Evolutionary conservation across 92 coral and sea anemone species (phyloP).

Genomic region (Hydrozoanthus gracilis): DNA sequence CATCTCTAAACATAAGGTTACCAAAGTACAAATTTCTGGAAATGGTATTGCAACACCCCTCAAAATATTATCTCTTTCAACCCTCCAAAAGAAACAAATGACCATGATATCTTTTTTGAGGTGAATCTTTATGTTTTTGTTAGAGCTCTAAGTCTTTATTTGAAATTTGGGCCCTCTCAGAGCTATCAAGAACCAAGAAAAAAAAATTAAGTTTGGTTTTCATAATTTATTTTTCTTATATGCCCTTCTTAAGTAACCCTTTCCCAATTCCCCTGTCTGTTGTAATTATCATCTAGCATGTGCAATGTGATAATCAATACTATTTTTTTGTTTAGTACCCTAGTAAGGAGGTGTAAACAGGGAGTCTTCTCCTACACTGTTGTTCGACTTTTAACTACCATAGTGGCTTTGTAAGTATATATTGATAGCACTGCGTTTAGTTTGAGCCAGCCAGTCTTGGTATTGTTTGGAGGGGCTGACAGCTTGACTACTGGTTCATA

Average conservation of each 20-base stretch:
- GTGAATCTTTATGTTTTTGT: neutral
- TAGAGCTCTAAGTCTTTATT: neutral
- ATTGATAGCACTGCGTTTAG: neutral
- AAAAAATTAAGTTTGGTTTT: neutral
- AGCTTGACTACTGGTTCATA: neutral
- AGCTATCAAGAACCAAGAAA: neutral
- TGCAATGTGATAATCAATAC: neutral
- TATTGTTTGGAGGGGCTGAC: neutral
- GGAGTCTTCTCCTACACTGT: constrained; percentile 90
- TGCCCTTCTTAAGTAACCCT: neutral
- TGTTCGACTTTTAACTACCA: constrained; percentile 74
- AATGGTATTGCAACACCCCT: neutral
- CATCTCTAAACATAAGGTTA: too few species aligned
- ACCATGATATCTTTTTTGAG: neutral
- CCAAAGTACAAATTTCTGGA: neutral
- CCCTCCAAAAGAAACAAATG: neutral
- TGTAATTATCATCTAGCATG: too few species aligned
- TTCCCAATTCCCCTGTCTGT: too few species aligned
- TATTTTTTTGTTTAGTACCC: constrained; percentile 46
- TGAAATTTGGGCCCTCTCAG: neutral
- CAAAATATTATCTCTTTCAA: neutral
- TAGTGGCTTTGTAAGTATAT: constrained; percentile 91
- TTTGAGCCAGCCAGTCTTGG: neutral
- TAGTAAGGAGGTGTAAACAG: constrained; percentile 85
- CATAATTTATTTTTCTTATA: neutral